Percentiles rank a stretch among this genome's conserved stretches.
phyloP scores from a whole-genome alignment of 1,140 invertebrate genomes.

The Alviniconcha marisindica region DNA sequence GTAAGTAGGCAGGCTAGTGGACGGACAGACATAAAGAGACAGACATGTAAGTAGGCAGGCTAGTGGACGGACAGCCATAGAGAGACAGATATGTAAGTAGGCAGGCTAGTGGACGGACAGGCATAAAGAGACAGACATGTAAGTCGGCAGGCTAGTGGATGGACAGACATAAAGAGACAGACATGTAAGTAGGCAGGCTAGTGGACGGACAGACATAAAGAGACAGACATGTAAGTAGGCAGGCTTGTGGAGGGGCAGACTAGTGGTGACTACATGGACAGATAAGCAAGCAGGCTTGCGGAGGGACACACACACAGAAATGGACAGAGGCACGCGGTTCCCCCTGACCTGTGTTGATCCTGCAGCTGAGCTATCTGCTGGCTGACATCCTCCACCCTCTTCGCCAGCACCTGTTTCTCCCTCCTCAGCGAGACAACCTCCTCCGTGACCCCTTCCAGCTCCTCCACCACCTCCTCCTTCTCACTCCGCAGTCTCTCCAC shows the following conservation, averaged over 20 bases:
- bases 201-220: too few species aligned
- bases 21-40: too few species aligned
- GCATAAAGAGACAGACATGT: too few species aligned
- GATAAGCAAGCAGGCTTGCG: neutral
- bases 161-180: too few species aligned
- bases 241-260: neutral
- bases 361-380: conserved; percentile 35
- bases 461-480: conserved; percentile 60
- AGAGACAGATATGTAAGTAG: too few species aligned
- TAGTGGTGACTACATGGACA: too few species aligned
- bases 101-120: too few species aligned
- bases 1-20: too few species aligned
- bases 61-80: too few species aligned
- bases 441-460: conserved; percentile 67
- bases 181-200: too few species aligned
- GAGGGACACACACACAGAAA: neutral
- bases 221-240: neutral
- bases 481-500: conserved; percentile 55
- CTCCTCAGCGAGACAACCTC: conserved; percentile 53
- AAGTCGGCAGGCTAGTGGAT: too few species aligned
- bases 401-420: conserved; percentile 45
- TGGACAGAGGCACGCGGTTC: neutral
- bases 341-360: conserved; percentile 29
- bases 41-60: too few species aligned
- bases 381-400: conserved; percentile 44